A percentile compares a stretch with the other conserved stretches of the same genome.
phyloP scores from a whole-genome alignment of 2,888 invertebrate species.

The Nasonovia ribisnigri region DNA sequence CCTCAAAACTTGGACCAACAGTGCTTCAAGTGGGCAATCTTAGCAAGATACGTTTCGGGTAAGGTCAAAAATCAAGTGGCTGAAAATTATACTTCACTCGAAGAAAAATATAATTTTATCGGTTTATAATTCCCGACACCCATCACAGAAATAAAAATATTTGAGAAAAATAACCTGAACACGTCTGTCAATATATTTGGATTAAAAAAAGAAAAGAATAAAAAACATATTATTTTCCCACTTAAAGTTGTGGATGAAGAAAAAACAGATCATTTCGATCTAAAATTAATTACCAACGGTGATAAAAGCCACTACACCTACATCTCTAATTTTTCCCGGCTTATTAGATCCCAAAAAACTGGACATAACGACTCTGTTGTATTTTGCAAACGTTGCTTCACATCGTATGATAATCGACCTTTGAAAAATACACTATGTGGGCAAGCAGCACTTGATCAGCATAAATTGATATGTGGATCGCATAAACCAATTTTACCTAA shows the following conservation, averaged over 20 bases:
- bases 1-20: neutral
- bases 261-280: neutral
- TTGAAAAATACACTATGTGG: too few species aligned
- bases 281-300: neutral
- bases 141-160: neutral
- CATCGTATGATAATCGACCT: too few species aligned
- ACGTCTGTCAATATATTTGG: neutral
- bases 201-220: neutral
- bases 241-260: neutral
- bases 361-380: too few species aligned
- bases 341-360: neutral
- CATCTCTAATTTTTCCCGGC: too few species aligned
- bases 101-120: neutral
- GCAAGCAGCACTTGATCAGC: too few species aligned
- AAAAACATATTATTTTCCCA: neutral
- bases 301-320: neutral
- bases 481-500: too few species aligned
- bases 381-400: too few species aligned
- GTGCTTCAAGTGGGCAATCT: neutral
- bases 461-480: too few species aligned
- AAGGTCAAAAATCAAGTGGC: neutral
- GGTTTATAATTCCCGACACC: neutral
- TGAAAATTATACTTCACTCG: neutral
- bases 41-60: neutral
- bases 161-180: neutral